These are phyloP conservation scores for Polyommatus iphigenia DNA, from an alignment of 2,888 invertebrate genomes.

Conservation along the genomic window DNA sequence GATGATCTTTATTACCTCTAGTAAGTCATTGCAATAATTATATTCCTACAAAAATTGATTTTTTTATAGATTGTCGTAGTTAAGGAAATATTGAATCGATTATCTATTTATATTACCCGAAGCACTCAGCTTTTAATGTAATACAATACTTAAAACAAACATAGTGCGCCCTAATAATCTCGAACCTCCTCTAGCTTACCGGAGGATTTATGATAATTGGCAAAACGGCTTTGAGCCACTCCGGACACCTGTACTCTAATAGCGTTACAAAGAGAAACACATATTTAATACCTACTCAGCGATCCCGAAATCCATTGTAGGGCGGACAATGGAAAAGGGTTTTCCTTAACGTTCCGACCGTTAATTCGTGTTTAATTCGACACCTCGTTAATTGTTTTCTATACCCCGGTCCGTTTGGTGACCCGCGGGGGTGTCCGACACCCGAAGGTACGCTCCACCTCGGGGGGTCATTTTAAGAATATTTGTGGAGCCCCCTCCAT, in stretches of 20 bases:
- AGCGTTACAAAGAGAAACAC: slow-evolving; percentile 72
- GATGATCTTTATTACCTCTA: no score
- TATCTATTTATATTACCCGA: neutral
- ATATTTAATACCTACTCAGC: slow-evolving; percentile 73
- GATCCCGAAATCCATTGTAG: slow-evolving; percentile 77
- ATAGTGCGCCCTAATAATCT: slow-evolving; percentile 22
- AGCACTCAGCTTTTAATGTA: slow-evolving; percentile 3
- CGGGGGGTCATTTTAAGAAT: slow-evolving; percentile 78
- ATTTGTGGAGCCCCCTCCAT: slow-evolving; percentile 72
- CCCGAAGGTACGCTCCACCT: slow-evolving; percentile 60
- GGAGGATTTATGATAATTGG: slow-evolving; percentile 30
- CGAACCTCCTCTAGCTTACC: slow-evolving; percentile 9
- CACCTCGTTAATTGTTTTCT: slow-evolving; percentile 80
- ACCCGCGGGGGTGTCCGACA: slow-evolving; percentile 69
- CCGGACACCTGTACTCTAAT: slow-evolving; percentile 46
- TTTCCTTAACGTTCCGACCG: slow-evolving; percentile 76
- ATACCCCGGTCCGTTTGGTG: slow-evolving; percentile 75
- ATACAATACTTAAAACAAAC: slow-evolving; percentile 16
- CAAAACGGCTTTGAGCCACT: slow-evolving; percentile 34
- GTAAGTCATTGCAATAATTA: no score
- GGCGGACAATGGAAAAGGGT: slow-evolving; percentile 78
- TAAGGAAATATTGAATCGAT: slow-evolving; percentile 2
- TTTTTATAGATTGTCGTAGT: neutral
- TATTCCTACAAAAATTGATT: neutral
- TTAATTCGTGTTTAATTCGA: slow-evolving; percentile 81